These are phyloP conservation scores for Lathronympha strigana DNA, from an alignment of 2,888 invertebrate genomes.

Conservation along the genomic window DNA sequence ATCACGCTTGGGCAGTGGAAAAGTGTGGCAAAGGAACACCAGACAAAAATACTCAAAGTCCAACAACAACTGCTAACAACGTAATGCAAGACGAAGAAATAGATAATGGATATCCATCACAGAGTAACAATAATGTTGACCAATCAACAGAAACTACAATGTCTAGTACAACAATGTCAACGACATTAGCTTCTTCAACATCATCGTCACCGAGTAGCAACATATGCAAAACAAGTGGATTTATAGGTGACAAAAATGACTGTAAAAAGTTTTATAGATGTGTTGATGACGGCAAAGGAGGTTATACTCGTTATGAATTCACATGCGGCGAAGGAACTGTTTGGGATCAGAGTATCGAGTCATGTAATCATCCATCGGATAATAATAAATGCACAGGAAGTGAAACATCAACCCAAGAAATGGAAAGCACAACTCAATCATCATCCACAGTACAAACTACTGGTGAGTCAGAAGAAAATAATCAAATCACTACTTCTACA, in stretches of 20 bases:
- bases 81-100: conserved; percentile 19
- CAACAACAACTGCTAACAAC: conserved; percentile 26
- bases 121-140: conserved; percentile 32
- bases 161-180: conserved; percentile 41
- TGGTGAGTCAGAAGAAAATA: conserved; percentile 10
- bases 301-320: conserved; percentile 87
- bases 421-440: conserved; percentile 21
- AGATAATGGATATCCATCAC: conserved; percentile 43
- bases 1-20: conserved; percentile 82
- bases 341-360: conserved; percentile 76
- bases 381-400: conserved; percentile 34
- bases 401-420: conserved; percentile 14
- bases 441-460: conserved; percentile 12
- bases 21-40: conserved; percentile 56
- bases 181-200: conserved; percentile 43
- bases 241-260: conserved; percentile 86
- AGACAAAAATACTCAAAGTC: conserved; percentile 14
- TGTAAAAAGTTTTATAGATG: conserved; percentile 91
- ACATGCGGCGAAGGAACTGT: conserved; percentile 89
- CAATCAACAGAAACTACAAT: conserved; percentile 44
- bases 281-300: conserved; percentile 84
- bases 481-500: conserved; percentile 1
- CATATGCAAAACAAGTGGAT: conserved; percentile 85
- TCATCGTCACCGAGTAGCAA: conserved; percentile 41
- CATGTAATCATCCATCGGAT: conserved; percentile 66